phyloP scores from a whole-genome alignment of 2,797 vertebrate genomes.

The Naso thynnoides region DNA sequence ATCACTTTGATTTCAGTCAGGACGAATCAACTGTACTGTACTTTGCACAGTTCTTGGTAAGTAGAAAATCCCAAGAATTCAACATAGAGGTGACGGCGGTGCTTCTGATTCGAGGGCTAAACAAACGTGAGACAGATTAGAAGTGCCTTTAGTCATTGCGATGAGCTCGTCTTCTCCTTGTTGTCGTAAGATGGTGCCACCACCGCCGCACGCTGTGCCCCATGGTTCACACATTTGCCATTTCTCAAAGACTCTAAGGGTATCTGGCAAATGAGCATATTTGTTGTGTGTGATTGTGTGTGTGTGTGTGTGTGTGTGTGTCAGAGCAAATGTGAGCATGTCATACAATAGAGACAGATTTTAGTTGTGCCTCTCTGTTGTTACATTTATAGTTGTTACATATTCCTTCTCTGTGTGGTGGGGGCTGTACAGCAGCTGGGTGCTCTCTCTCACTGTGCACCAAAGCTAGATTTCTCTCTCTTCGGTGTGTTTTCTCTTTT shows the following conservation, averaged over 20 bases:
- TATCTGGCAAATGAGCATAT: constrained; percentile 43
- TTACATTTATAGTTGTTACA: constrained; percentile 74
- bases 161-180: constrained; percentile 56
- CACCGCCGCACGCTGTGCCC: constrained; percentile 56
- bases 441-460: constrained; percentile 60
- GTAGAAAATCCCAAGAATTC: constrained; percentile 64
- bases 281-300: constrained; percentile 13
- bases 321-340: constrained; percentile 53
- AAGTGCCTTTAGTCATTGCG: constrained; percentile 79
- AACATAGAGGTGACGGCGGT: constrained; percentile 49
- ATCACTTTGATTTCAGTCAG: constrained; percentile 60
- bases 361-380: constrained; percentile 68
- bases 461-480: constrained; percentile 53
- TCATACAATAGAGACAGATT: constrained; percentile 43
- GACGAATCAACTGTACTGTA: constrained; percentile 70
- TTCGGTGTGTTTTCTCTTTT: constrained; percentile 32
- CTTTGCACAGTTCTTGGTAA: constrained; percentile 77
- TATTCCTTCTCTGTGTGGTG: constrained; percentile 64
- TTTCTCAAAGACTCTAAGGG: constrained; percentile 36
- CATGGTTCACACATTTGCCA: constrained; percentile 57
- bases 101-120: constrained; percentile 71
- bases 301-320: constrained; percentile 26
- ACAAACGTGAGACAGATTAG: constrained; percentile 54
- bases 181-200: constrained; percentile 53
- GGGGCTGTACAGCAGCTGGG: constrained; percentile 65